Conservation (phyloP, 2,797 vertebrate species). For the Leptoclinus maculatus region DNA sequence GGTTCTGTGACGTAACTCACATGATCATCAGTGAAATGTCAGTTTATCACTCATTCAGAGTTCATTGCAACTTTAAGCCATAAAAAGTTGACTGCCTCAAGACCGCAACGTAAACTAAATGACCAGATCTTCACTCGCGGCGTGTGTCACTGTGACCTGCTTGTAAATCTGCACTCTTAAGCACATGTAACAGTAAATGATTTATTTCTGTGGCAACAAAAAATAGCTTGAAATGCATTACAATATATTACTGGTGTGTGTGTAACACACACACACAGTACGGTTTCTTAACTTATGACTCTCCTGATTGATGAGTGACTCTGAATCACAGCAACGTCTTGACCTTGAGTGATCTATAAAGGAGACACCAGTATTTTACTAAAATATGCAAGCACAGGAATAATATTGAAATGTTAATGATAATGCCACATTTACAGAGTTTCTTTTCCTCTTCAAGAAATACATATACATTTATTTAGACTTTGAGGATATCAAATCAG, state of each 20-base stretch:
- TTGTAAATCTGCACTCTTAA: slow-evolving; percentile 40
- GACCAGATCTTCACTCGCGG: slow-evolving; percentile 30
- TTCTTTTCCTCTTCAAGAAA: neutral
- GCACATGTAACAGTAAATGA: slow-evolving; percentile 48
- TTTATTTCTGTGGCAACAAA: slow-evolving; percentile 43
- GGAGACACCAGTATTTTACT: slow-evolving; percentile 10
- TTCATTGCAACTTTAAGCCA: slow-evolving; percentile 40
- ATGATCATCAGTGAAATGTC: slow-evolving; percentile 43
- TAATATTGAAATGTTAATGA: neutral
- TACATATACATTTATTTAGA: neutral
- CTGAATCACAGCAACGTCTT: slow-evolving; percentile 33
- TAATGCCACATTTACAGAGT: neutral
- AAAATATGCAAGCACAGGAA: neutral
- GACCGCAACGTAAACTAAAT: slow-evolving; percentile 42
- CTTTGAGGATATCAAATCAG: neutral
- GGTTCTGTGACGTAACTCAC: slow-evolving; percentile 40
- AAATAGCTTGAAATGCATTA: slow-evolving; percentile 1
- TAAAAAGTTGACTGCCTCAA: slow-evolving; percentile 52
- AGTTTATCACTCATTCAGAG: slow-evolving; percentile 45
- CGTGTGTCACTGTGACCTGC: slow-evolving; percentile 70
- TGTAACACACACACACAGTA: neutral
- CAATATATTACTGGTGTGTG: neutral
- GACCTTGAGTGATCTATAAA: slow-evolving; percentile 62
- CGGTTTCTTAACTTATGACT: slow-evolving; percentile 40
- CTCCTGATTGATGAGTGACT: slow-evolving; percentile 35